These are phyloP conservation scores for Acromyrmex charruanus DNA, from an alignment of 1,140 invertebrate species.

Conservation along the genomic window DNA sequence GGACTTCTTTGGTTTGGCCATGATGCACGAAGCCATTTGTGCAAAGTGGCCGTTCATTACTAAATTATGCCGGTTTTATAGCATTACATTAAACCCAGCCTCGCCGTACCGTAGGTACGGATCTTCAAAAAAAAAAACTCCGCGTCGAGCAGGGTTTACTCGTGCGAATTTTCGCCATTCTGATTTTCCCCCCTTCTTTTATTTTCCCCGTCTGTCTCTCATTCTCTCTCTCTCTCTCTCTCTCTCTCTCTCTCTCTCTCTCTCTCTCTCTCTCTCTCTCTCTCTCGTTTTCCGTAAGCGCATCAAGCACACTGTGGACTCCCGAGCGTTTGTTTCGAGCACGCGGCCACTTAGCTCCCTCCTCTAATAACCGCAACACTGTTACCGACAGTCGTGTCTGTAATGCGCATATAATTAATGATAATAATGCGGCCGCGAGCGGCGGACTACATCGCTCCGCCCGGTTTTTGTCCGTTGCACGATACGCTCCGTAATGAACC, in stretches of 20 bases:
- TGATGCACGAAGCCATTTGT: slow-evolving; percentile 85
- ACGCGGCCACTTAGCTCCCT: slow-evolving; percentile 50
- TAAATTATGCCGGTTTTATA: slow-evolving; percentile 86
- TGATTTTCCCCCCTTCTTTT: slow-evolving; percentile 43
- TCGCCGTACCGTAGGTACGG: slow-evolving; percentile 63
- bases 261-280: not conserved
- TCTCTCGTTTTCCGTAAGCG: slow-evolving; percentile 43
- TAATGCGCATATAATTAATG: slow-evolving; percentile 77
- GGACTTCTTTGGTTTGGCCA: slow-evolving; percentile 83
- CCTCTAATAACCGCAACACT: slow-evolving; percentile 70
- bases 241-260: not conserved
- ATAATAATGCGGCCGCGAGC: slow-evolving; percentile 70
- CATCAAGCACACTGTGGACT: slow-evolving; percentile 47
- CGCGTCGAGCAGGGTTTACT: slow-evolving; percentile 32
- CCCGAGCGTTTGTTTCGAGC: slow-evolving; percentile 55
- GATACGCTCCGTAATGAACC: slow-evolving; percentile 70
- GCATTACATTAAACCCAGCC: slow-evolving; percentile 81
- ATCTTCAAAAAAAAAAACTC: slow-evolving; percentile 78
- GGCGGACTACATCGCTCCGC: slow-evolving; percentile 33
- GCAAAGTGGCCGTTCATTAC: slow-evolving; percentile 86
- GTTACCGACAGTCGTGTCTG: slow-evolving; percentile 69
- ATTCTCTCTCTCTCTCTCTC: not conserved
- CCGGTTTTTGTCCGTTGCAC: slow-evolving; percentile 68
- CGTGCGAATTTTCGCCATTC: slow-evolving; percentile 35
- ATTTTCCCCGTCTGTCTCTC: slow-evolving; percentile 6